Evolutionary conservation across 2,797 vertebrate genomes (phyloP).

Genomic region (Alauda arvensis): DNA sequence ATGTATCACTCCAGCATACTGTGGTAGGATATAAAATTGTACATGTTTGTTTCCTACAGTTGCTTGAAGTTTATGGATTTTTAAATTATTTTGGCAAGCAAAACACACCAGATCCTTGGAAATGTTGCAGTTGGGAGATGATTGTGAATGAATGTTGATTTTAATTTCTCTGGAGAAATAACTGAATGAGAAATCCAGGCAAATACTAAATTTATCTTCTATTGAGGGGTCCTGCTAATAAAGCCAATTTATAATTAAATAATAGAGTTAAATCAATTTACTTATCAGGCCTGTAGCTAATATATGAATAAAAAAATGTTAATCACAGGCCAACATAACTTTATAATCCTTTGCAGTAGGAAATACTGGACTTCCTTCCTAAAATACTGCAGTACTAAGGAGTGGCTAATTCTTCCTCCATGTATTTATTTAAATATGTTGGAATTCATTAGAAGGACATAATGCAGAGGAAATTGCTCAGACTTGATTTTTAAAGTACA

Average conservation of each 20-base stretch:
- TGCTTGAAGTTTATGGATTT: not conserved
- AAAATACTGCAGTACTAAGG: not conserved
- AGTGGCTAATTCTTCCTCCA: not conserved
- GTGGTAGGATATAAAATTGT: not conserved
- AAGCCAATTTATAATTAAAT: not conserved
- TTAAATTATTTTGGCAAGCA: not conserved
- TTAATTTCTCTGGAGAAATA: not conserved
- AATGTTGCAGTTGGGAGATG: not conserved
- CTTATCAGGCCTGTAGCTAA: not conserved
- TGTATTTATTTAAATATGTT: not conserved
- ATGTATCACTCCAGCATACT: not conserved
- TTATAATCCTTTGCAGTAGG: not conserved
- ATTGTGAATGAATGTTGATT: not conserved
- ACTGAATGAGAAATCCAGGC: not conserved
- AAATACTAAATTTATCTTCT: not conserved
- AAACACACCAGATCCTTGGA: not conserved
- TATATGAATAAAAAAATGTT: not conserved
- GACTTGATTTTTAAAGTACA: not conserved
- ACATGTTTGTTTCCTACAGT: not conserved
- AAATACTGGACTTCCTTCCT: not conserved
- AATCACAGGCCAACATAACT: not conserved
- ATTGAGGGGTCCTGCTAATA: not conserved
- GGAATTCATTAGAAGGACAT: not conserved
- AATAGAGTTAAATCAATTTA: not conserved
- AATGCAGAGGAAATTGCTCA: not conserved